phyloP scores from a whole-genome alignment of 2,888 invertebrate species.

The Lordiphosa fenestrarum region DNA sequence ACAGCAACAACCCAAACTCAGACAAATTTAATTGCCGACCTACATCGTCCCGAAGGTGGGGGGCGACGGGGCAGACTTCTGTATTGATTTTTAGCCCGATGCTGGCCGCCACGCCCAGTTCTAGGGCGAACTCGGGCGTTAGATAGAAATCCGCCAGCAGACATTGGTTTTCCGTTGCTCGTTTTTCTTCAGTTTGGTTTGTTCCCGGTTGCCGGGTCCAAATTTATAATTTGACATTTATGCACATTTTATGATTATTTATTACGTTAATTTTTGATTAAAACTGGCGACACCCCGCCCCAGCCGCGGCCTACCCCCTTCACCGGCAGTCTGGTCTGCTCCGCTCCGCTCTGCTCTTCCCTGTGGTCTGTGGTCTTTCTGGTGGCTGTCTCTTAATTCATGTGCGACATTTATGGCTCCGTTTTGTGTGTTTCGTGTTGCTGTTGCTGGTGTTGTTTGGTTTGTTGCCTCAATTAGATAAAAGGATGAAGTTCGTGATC shows the following conservation, averaged over 20 bases:
- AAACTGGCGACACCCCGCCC: slow-evolving; percentile 31
- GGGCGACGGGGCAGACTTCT: neutral
- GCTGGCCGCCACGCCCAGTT: slow-evolving; percentile 10
- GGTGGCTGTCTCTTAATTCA: slow-evolving; percentile 24
- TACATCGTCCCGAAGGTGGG: slow-evolving; percentile 34
- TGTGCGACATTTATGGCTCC: slow-evolving; percentile 30
- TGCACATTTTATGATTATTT: slow-evolving; percentile 61
- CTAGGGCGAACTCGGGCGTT: slow-evolving; percentile 14
- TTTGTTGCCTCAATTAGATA: slow-evolving; percentile 21
- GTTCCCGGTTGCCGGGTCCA: slow-evolving; percentile 10
- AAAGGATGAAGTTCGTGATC: slow-evolving; percentile 25
- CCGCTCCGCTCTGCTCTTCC: neutral
- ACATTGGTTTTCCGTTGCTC: too few relatives aligned
- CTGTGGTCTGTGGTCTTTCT: neutral
- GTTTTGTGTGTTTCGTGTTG: slow-evolving; percentile 4
- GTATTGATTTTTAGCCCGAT: slow-evolving; percentile 14
- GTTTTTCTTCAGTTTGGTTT: too few relatives aligned
- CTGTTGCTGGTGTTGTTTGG: neutral
- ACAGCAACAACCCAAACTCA: slow-evolving; percentile 15
- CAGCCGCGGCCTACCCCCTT: neutral
- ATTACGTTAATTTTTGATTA: slow-evolving; percentile 60
- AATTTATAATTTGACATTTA: slow-evolving; percentile 63
- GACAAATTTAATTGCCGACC: slow-evolving; percentile 60
- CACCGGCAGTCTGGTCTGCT: neutral
- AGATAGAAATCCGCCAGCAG: neutral